Evolutionary conservation across 1,140 invertebrate genomes (phyloP).

Genomic region (Thaumatotibia leucotreta): DNA sequence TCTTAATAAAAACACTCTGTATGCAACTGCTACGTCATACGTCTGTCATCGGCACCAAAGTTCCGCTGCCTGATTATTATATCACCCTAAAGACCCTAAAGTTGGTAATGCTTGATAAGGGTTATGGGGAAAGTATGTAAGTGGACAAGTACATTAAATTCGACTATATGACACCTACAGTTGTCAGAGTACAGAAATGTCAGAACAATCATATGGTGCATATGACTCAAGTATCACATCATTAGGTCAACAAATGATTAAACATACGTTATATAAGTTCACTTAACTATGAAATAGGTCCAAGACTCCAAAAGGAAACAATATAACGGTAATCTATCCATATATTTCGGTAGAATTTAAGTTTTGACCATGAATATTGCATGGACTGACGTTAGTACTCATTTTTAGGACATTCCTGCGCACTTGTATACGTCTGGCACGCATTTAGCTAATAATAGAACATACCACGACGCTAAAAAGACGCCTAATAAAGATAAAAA

Average conservation of each 20-base stretch:
- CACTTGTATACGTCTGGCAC: slow-evolving; percentile 50
- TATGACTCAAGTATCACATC: slow-evolving; percentile 22
- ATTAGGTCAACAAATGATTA: slow-evolving; percentile 22
- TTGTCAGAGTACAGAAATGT: background rate
- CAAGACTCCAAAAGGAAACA: slow-evolving; percentile 28
- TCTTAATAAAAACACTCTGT: too few relatives aligned
- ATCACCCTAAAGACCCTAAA: too few relatives aligned
- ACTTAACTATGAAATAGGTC: slow-evolving; percentile 20
- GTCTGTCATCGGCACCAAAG: too few relatives aligned
- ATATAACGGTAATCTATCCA: slow-evolving; percentile 44
- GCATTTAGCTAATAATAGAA: slow-evolving; percentile 69
- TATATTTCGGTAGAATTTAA: slow-evolving; percentile 35
- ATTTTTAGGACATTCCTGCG: slow-evolving; percentile 54
- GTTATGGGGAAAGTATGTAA: background rate
- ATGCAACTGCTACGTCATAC: too few relatives aligned
- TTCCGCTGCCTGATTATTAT: too few relatives aligned
- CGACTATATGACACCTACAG: background rate
- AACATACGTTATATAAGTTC: slow-evolving; percentile 20
- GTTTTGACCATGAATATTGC: slow-evolving; percentile 23
- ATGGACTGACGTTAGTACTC: slow-evolving; percentile 42
- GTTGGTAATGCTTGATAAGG: background rate
- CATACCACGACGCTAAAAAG: slow-evolving; percentile 71
- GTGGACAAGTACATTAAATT: background rate
- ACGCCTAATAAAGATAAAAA: slow-evolving; percentile 69
- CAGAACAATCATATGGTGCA: slow-evolving; percentile 13